phyloP scores from a whole-genome alignment of 2,888 invertebrate genomes.

The Sminthurides aquaticus region DNA sequence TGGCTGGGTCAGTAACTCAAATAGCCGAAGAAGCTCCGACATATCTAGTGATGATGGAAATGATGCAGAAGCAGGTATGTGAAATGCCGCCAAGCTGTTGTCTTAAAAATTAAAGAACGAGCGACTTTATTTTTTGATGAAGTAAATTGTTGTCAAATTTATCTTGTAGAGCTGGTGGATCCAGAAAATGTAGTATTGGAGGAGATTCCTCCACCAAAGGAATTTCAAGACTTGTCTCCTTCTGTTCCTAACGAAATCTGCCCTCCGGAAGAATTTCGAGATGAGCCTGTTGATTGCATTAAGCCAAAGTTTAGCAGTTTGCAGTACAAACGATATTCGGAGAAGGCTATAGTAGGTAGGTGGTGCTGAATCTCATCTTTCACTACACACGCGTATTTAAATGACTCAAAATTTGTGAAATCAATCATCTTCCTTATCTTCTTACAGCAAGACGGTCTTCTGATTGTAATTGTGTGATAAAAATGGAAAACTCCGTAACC shows the following conservation, averaged over 20 bases:
- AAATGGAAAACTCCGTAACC: conserved; percentile 12
- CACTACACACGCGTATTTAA: too few species aligned
- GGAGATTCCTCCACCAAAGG: conserved; percentile 33
- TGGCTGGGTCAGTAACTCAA: conserved; percentile 70
- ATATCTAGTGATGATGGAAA: conserved; percentile 45
- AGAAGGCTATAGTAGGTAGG: conserved; percentile 18
- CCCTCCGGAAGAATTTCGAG: conserved; percentile 32
- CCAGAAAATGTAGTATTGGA: conserved; percentile 20
- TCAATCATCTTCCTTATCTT: neutral
- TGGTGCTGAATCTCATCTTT: conserved; percentile 6
- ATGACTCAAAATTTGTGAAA: neutral
- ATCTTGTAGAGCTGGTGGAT: conserved; percentile 17
- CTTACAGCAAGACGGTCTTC: conserved; percentile 20
- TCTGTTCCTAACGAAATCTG: conserved; percentile 17
- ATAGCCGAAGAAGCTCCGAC: conserved; percentile 53
- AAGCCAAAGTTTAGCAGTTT: conserved; percentile 24
- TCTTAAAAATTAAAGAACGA: too few species aligned
- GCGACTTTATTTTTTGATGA: too few species aligned
- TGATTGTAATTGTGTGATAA: conserved; percentile 26
- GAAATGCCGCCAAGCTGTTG: too few species aligned
- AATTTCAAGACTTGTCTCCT: conserved; percentile 30
- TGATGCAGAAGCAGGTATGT: neutral
- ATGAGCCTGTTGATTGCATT: conserved; percentile 24
- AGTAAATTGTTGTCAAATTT: too few species aligned
- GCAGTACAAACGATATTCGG: conserved; percentile 24